A percentile compares a stretch with the other conserved stretches of the same genome.
These are phyloP conservation scores for Acanthoscelides obtectus DNA, from an alignment of 2,888 invertebrate genomes.

Conservation along the genomic window DNA sequence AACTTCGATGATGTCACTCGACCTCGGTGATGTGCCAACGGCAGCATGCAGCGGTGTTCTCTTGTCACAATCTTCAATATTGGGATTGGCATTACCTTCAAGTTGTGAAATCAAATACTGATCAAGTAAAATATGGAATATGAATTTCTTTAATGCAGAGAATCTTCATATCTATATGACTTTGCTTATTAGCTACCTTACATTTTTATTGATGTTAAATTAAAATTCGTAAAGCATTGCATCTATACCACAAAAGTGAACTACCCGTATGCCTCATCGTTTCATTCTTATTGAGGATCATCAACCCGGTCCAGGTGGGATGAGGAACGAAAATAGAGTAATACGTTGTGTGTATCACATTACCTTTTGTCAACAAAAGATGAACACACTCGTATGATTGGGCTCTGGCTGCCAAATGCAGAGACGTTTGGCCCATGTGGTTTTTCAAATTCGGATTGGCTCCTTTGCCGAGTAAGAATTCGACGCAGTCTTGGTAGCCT, in stretches of 20 bases:
- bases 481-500: conserved; percentile 76
- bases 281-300: no score
- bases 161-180: no score
- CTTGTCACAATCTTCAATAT: conserved; percentile 74
- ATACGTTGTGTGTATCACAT: neutral
- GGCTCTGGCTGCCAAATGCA: conserved; percentile 78
- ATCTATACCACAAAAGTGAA: no score
- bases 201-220: no score
- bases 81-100: conserved; percentile 62
- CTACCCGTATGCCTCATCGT: no score
- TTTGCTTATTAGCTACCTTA: no score
- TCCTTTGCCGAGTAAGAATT: conserved; percentile 64
- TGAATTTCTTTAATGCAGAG: no score
- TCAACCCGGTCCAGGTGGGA: no score
- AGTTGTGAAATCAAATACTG: no score
- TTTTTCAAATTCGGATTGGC: conserved; percentile 72
- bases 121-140: no score
- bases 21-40: conserved; percentile 72
- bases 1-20: conserved; percentile 74
- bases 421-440: conserved; percentile 74
- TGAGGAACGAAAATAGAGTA: no score
- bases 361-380: conserved; percentile 54
- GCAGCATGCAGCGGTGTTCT: conserved; percentile 79
- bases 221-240: no score
- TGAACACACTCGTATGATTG: conserved; percentile 78